Base-by-base conservation (phyloP, 2,888 invertebrate genomes). In the Rhamnusium bicolor region DNA sequence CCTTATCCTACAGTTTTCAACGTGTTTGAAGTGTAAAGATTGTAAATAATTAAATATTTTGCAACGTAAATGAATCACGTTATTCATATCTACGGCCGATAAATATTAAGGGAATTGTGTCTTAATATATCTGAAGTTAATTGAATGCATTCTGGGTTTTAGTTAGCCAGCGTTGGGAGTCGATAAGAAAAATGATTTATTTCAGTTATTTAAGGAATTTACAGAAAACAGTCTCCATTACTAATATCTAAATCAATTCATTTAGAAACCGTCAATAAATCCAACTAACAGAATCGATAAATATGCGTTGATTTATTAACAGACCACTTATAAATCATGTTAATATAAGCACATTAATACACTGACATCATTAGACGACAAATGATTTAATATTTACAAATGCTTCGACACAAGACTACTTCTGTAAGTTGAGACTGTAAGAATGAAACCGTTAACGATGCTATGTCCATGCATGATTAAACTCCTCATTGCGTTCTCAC, bases 401-500 rank as follows among this genome's bases (percentile, higher is more conserved):
- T 80, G 77, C 76, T 77, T 60, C 75, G 72, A 78, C 72, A 69
- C 76, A 72, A 73, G 74, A 78, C 73, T 76, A 74, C 78, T 63
- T 49, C 63, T 62, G 19, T 24, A 19, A 21, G 21, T 24, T 14
- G 8, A 24, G 14, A n/a, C 47, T 14, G 51, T 65, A 53, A 53
- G 71, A 76, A 78, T 77, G 69, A 73, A 74, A 74, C 82, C 82
- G 81, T 81, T 82, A 82, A 81, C 80, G 80, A 80, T 78, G 75
- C 69, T 72, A 29, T 61, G 77, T 79, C 81, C 82, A 84, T 82
- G 84, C 84, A 83, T 84, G 84, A 84, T 84, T 84, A 83, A 75
- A 79, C 82, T 81, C 77, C 80, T 81, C 82, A 84, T 83, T 83
- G 81, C 81, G 77, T 84, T 84, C 84, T 84, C 84, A 84, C 85